Conservation (phyloP, 1,140 invertebrate genomes). For the Spodoptera litura region DNA sequence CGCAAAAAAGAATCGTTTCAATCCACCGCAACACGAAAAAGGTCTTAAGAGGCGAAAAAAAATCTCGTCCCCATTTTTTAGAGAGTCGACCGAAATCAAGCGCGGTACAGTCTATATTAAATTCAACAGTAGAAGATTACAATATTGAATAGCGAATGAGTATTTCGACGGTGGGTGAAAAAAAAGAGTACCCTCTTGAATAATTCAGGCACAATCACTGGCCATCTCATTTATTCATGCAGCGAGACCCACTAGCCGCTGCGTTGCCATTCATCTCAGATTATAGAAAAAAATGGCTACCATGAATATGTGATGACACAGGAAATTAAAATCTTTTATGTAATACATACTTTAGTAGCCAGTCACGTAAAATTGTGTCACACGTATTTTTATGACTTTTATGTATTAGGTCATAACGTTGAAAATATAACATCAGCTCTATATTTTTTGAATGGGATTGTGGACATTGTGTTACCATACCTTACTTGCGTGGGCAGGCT, state of each 20-base stretch:
- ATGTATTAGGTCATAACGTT: too few relatives aligned
- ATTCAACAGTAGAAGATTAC: conserved; percentile 64
- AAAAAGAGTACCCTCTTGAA: conserved; percentile 55
- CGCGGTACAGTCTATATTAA: conserved; percentile 60
- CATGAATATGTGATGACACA: conserved; percentile 2
- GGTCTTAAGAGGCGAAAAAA: conserved; percentile 17
- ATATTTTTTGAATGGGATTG: too few relatives aligned
- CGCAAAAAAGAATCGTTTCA: conserved; percentile 13
- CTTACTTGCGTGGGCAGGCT: too few relatives aligned
- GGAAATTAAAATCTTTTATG: neutral
- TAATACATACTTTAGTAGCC: conserved; percentile 2
- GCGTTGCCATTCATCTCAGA: conserved; percentile 49
- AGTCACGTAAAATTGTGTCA: neutral
- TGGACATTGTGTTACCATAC: too few relatives aligned
- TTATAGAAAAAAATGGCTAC: conserved; percentile 10
- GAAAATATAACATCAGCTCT: too few relatives aligned
- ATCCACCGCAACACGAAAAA: conserved; percentile 28
- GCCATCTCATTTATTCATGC: conserved; percentile 75
- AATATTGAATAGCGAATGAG: conserved; percentile 62
- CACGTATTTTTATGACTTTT: too few relatives aligned
- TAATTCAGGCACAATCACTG: conserved; percentile 78
- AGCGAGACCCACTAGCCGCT: conserved; percentile 48
- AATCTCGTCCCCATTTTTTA: conserved; percentile 18
- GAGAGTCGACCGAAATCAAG: conserved; percentile 16
- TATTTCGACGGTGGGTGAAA: conserved; percentile 47